phyloP scores from a whole-genome alignment of 1,140 invertebrate genomes.

The Asobara japonica region DNA sequence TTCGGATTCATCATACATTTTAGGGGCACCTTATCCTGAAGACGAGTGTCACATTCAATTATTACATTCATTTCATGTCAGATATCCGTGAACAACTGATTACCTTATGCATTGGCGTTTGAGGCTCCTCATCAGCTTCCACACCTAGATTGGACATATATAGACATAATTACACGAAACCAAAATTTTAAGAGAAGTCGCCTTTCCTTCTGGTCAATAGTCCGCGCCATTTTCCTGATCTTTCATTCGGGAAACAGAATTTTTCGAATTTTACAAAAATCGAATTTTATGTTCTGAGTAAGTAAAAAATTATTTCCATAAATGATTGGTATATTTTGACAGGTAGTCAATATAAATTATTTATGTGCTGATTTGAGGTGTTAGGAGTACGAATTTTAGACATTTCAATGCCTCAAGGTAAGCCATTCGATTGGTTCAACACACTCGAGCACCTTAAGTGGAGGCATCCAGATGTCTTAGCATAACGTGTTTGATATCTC shows the following conservation, averaged over 20 bases:
- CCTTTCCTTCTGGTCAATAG: too few relatives aligned
- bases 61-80: neutral
- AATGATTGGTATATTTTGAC: neutral
- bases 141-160: conserved; percentile 41
- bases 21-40: conserved; percentile 72
- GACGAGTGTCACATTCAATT: conserved; percentile 13
- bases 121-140: conserved; percentile 56
- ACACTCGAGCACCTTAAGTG: too few relatives aligned
- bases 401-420: too few relatives aligned
- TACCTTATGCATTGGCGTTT: conserved; percentile 51
- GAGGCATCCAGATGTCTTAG: too few relatives aligned
- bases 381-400: too few relatives aligned
- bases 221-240: too few relatives aligned
- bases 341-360: conserved; percentile 8
- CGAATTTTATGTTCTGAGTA: too few relatives aligned
- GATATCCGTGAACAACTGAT: neutral
- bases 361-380: too few relatives aligned
- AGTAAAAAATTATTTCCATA: neutral
- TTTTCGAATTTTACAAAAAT: too few relatives aligned
- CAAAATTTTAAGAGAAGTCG: neutral
- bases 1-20: conserved; percentile 84
- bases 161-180: neutral
- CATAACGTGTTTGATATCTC: too few relatives aligned
- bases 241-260: too few relatives aligned
- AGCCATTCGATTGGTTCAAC: too few relatives aligned